Evolutionary conservation across 2,888 invertebrate genomes (phyloP), one percentile per base, ranked within the genome.

Genomic region (Melanotus villosus): DNA sequence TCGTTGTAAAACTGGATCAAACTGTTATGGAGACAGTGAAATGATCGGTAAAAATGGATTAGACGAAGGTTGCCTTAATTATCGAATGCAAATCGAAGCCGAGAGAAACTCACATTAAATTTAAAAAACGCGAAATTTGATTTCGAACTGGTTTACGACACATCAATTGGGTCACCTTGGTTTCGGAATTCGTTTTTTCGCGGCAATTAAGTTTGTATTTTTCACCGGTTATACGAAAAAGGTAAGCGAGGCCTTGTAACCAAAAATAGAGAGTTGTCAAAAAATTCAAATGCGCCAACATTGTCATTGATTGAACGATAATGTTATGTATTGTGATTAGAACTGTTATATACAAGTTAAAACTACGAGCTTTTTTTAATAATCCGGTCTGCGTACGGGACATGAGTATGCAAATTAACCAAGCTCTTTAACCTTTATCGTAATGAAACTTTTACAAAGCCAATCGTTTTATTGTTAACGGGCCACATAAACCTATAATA

Each of bases 131-230:
- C 43, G 59, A 59, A 45, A 59, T 43, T 43, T 30, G 34, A 41
- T 16, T 45, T 36, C 23, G 30, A 62, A 62, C 62, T 38, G 62
- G 62, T 62, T 62, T 26, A 12, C 23, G 47, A 47, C 14, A 32
- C 50, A 62, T 62, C 62, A 62, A 62, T 50, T 62, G 18, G 62
- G 62, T 62, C 41, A 62, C 62, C 62, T 62, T 62, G 50, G 16
- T 16, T n/a, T 57, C 57, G 26, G 23, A 34, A 41, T 57, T 41
- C 41, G 41, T 41, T 52, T 52, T 52, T 32, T 32, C 32, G 52
- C 23, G 32, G 47, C 18, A 50, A 50, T 50, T 50, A 50, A 50
- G 12, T 12, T 56, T 26, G 36, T 36, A 36, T 38, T 57, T 56
- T 41, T 21, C 21, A 23, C 12, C 23, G n/a, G 56, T 50, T 50